A percentile compares a stretch with the other conserved stretches of the same genome.
Conservation (phyloP, 1,140 invertebrate genomes). For the Cecropterus lyciades region DNA sequence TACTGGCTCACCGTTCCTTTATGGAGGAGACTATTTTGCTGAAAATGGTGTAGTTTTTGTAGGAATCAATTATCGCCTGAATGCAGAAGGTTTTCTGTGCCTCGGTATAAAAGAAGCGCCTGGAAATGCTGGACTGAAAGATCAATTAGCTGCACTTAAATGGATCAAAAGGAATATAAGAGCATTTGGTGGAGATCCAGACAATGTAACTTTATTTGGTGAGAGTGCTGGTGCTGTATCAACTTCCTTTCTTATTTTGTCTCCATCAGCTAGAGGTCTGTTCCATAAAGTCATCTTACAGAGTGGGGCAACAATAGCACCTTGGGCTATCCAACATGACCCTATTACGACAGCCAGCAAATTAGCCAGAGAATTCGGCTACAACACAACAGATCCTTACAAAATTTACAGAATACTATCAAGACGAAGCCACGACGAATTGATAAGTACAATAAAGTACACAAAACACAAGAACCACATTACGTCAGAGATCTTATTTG, state of each 20-base stretch:
- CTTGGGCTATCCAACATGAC: slow-evolving; percentile 84
- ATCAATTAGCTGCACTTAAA: slow-evolving; percentile 84
- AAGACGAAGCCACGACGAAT: slow-evolving; percentile 55
- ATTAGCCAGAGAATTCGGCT: slow-evolving; percentile 69
- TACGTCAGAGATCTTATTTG: slow-evolving; percentile 63
- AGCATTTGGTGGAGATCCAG: slow-evolving; percentile 78
- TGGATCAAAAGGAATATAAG: slow-evolving; percentile 85
- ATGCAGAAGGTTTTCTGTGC: slow-evolving; percentile 87
- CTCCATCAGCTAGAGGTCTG: slow-evolving; percentile 64
- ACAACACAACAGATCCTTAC: slow-evolving; percentile 60
- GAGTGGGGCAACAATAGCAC: slow-evolving; percentile 88
- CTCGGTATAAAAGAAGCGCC: slow-evolving; percentile 84
- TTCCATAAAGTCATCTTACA: slow-evolving; percentile 84
- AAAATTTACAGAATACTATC: slow-evolving; percentile 68
- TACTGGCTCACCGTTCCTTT: slow-evolving; percentile 80
- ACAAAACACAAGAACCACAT: slow-evolving; percentile 55
- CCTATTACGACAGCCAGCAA: slow-evolving; percentile 67
- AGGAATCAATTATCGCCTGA: slow-evolving; percentile 88
- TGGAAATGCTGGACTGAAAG: slow-evolving; percentile 86
- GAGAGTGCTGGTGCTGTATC: slow-evolving; percentile 79
- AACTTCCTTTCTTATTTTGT: slow-evolving; percentile 70
- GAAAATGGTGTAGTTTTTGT: slow-evolving; percentile 88
- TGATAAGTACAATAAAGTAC: slow-evolving; percentile 60
- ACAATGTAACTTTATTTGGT: slow-evolving; percentile 78
- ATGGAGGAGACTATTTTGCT: slow-evolving; percentile 86